Evolutionary conservation across 1,140 invertebrate genomes (phyloP), one percentile per base, ranked within the genome.

Genomic region (Elymnias hypermnestra): DNA sequence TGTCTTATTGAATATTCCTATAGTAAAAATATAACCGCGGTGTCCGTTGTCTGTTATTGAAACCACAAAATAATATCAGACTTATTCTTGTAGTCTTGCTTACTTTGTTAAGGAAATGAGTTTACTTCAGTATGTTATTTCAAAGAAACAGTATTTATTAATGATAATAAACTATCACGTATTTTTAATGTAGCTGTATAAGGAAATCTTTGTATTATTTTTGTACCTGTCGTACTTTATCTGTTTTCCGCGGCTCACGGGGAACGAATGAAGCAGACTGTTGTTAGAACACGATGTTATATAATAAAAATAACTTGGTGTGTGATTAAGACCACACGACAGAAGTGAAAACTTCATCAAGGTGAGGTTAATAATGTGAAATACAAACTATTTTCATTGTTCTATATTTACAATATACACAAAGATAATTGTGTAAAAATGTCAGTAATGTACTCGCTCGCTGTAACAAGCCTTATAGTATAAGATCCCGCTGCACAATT

Each of bases 191-290:
- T 37, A 40, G 46, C 17, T 38, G 25, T 29, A 12, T 57, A 57
- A 57, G 54, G 41, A 54, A 57, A 50, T 62, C 18, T 63, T 61
- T 63, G 63, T 74, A 75, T 77, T 77, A 81, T 75, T 75, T 75
- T 75, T 76, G 52, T 75, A 75, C 65, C 51, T 57, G 57, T 51
- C 41, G 49, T 40, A 45, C 45, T 41, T 54, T 49, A 40, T 55
- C 63, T 2, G 39, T 53, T 62, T 50, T 37, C 59, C 61, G 45
- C 12, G 76, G 76, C 76, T 81, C 76, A 69, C 49, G 67, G 64
- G 53, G 50, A 62, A 46, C 26, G 53, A 44, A 28, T 42, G 41
- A 63, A 15, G 56, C 42, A 47, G 45, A 62, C 50, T 42, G 44
- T 62, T 63, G 53, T 66, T 62, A 62, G 53, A 52, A 45, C 12